Base-by-base conservation (phyloP, 92 coral and sea anemone species). In the Chrysogorgia sp. region DNA sequence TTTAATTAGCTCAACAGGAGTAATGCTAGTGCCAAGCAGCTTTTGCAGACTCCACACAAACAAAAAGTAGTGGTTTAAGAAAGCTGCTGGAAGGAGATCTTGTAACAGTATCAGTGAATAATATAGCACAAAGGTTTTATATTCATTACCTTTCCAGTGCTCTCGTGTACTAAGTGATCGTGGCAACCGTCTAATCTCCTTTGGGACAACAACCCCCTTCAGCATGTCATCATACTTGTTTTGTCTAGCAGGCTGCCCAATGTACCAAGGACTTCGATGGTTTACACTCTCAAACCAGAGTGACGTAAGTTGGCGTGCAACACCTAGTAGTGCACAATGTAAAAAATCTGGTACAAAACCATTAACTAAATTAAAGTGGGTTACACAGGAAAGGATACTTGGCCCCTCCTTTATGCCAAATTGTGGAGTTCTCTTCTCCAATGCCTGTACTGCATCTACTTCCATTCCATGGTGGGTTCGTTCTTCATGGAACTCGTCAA, bases 71-170 rank as follows among this genome's bases (percentile, higher is more conserved):
- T n/a, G 71, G 34, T 50, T 25, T 24, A 43, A 67, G 34, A n/a
- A 60, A n/a, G 14, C 31, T 2, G 26, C 2, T 2, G 66, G 66
- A 22, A 5, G 15, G 19, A 60, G 5, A 13, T 34, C 66, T 60
- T 60, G 32, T 30, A 63, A 32, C 10, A 63, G 1, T 8, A 63
- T n/a, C 28, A 63, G 43, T 9, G 70, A 33, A 14, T 30, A n/a
- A n/a, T n/a, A n/a, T n/a, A n/a, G n/a, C n/a, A n/a, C n/a, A n/a
- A n/a, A n/a, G n/a, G n/a, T n/a, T n/a, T 25, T 34, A 15, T 17
- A 74, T 35, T 74, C 80, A 33, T 55, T 55, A 17, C 45, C 80
- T 55, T 74, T 74, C 70, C 80, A 74, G 40, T 74, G 71, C 31
- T 57, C 69, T 4, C 34, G 80, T 21, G 30, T 14, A 3, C 21